These are phyloP conservation scores for Colossoma macropomum DNA, from an alignment of 2,113 vertebrate species.

Conservation along the genomic window DNA sequence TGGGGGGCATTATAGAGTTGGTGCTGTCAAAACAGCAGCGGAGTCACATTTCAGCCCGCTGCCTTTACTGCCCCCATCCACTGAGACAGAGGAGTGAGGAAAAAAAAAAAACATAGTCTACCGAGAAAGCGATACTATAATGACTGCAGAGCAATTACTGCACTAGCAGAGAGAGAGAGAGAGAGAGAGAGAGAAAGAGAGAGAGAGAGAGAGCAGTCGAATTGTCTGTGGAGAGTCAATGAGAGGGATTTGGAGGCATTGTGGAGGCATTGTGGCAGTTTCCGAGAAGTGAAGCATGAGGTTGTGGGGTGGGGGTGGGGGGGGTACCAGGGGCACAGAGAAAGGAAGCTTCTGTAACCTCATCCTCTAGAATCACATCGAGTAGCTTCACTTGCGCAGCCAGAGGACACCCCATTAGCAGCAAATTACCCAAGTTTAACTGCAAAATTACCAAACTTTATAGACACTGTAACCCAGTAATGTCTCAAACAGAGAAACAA, in stretches of 20 bases:
- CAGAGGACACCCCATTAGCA: constrained; percentile 36
- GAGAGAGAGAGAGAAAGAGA: background rate
- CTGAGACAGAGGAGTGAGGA: background rate
- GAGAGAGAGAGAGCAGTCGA: constrained; percentile 44
- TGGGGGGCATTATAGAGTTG: constrained; percentile 65
- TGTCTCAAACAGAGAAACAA: background rate
- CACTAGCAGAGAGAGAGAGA: constrained; percentile 55
- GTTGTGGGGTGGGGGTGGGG: background rate
- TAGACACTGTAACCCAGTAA: constrained; percentile 4
- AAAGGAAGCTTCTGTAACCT: constrained; percentile 39
- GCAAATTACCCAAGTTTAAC: constrained; percentile 5
- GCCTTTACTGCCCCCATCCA: constrained; percentile 26
- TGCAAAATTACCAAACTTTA: background rate
- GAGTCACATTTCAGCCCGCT: constrained; percentile 65
- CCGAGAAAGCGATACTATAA: constrained; percentile 58
- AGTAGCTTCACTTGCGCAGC: constrained; percentile 25
- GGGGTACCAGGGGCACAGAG: background rate
- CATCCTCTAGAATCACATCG: constrained; percentile 10
- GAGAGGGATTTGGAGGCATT: constrained; percentile 62
- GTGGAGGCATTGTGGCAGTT: constrained; percentile 18
- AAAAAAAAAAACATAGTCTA: background rate
- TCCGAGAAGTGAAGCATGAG: constrained; percentile 34
- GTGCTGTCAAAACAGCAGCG: constrained; percentile 75
- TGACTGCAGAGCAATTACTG: constrained; percentile 75
- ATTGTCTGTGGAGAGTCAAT: constrained; percentile 68